These are phyloP conservation scores for Tachystola acroxantha DNA, from an alignment of 2,888 invertebrate genomes.

Conservation along the genomic window DNA sequence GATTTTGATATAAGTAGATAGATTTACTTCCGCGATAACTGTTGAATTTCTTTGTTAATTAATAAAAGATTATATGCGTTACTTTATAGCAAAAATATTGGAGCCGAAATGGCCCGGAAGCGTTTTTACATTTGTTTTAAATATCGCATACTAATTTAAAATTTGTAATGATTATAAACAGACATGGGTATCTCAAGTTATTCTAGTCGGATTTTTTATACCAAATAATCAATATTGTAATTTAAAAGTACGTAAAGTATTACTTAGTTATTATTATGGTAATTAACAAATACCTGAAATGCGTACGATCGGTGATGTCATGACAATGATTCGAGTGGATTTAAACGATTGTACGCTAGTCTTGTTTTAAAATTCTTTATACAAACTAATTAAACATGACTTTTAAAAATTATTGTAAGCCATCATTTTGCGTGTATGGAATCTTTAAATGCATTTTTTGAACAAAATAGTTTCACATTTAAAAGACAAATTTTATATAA, in stretches of 20 bases:
- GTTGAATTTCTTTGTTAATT: neutral
- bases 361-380: no score
- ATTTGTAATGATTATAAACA: neutral
- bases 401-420: no score
- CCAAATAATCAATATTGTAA: slow-evolving; percentile 43
- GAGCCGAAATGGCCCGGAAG: no score
- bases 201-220: slow-evolving; percentile 53
- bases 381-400: no score
- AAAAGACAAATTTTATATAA: slow-evolving; percentile 31
- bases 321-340: no score
- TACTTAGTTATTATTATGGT: no score
- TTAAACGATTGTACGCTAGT: no score
- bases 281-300: no score
- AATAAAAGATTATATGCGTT: neutral
- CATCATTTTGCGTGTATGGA: neutral
- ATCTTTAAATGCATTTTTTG: neutral
- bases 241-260: no score
- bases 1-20: neutral
- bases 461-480: neutral
- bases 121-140: no score
- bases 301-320: no score
- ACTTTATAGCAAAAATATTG: neutral
- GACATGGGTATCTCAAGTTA: slow-evolving; percentile 3
- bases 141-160: neutral
- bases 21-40: neutral